Evolutionary conservation across 2,888 invertebrate species (phyloP), one percentile per base, ranked within the genome.

Genomic region (Conchocele bisecta): DNA sequence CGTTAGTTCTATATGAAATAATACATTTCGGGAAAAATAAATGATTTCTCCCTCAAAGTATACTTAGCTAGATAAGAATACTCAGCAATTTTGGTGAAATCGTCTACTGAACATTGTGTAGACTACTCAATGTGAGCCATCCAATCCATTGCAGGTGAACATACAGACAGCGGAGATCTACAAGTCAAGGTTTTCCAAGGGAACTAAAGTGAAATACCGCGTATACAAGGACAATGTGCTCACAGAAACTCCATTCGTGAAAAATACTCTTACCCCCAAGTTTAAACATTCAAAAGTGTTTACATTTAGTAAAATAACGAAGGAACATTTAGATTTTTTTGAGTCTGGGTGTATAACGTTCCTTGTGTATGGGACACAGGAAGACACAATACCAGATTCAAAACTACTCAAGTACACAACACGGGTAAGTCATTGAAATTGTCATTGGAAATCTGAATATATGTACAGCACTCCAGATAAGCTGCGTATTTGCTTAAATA

Each of bases 311-410:
- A 81, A 79, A 26, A 77, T 91, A 20, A 85, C 81, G 11, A 81
- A 86, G 65, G 88, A 90, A n/a, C 90, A 90, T 78, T 80, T 91
- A 29, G 87, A 88, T 20, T 91, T 88, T 79, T 91, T 91, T 73
- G 89, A 90, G 51, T 74, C 74, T 22, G 88, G 90, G 22, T 88
- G 86, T 77, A 88, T 91, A 50, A 91, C 90, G 13, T 90, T 91
- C 75, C 71, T 85, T 53, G 81, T 91, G 3, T 90, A 89, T 70
- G 91, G 88, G 0, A 81, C 83, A n/a, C 91, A 91, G 68, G 90
- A 90, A 51, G 91, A 91, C 59, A 71, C 82, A 0, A 60, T 75
- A 9, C 81, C 84, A 11, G 88, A 91, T 63, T 77, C 84, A 13
- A 89, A 88, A 63, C 84, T 91, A 5, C 59, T 83, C 31, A 90